Evolutionary conservation across 2,888 invertebrate genomes (phyloP).

Genomic region (Villa cingulata): DNA sequence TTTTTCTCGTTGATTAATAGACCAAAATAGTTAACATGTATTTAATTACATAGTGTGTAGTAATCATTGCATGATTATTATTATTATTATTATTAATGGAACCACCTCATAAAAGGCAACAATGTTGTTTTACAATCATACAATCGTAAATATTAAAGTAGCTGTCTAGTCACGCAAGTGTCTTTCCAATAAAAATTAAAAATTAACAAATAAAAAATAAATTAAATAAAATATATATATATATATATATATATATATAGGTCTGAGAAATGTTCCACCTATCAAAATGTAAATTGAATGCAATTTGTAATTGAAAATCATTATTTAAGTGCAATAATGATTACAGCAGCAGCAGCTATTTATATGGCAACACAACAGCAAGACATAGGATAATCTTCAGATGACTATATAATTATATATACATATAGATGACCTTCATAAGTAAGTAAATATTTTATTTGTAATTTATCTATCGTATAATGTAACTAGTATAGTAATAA

Average conservation of each 20-base stretch:
- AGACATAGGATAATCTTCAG: no score
- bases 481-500: no score
- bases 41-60: slow-evolving; percentile 2
- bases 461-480: no score
- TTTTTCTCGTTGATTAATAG: background rate
- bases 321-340: no score
- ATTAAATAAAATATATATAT: no score
- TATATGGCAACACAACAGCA: no score
- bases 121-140: background rate
- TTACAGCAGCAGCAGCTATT: no score
- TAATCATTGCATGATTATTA: background rate
- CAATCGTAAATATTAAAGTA: background rate
- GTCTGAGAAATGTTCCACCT: background rate
- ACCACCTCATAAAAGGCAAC: slow-evolving; percentile 2
- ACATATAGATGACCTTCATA: no score
- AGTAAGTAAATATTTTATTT: no score
- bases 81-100: background rate
- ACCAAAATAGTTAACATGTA: background rate
- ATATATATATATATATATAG: no score
- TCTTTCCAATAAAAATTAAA: background rate
- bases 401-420: no score
- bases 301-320: background rate
- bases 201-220: background rate
- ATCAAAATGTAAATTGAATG: background rate
- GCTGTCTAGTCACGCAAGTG: slow-evolving; percentile 1